phyloP scores from a whole-genome alignment of 2,888 invertebrate species.

The Chrysolina oricalcia region DNA sequence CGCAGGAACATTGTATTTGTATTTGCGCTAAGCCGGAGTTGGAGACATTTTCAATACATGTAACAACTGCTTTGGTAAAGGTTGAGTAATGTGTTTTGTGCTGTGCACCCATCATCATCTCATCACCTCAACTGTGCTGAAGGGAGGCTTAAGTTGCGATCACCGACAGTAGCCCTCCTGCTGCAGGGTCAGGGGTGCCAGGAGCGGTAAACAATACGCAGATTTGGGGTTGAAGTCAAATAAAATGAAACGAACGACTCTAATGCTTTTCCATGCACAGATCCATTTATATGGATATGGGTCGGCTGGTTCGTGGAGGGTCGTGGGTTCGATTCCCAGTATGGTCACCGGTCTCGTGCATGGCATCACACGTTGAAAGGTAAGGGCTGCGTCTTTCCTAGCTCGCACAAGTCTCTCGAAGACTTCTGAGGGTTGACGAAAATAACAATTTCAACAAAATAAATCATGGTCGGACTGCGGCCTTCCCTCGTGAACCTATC shows the following conservation, averaged over 20 bases:
- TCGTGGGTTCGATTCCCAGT: too few relatives aligned
- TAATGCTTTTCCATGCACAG: neutral
- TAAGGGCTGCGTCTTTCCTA: too few relatives aligned
- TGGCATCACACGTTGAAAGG: too few relatives aligned
- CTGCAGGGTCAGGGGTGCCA: neutral
- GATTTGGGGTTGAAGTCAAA: neutral
- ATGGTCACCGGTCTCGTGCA: too few relatives aligned
- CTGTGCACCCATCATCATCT: conserved; percentile 35
- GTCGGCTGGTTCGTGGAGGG: too few relatives aligned
- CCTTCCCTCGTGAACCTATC: too few relatives aligned
- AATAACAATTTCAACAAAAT: too few relatives aligned
- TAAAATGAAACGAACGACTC: neutral
- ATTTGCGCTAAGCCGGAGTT: conserved; percentile 49
- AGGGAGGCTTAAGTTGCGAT: conserved; percentile 18
- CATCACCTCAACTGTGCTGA: conserved; percentile 23
- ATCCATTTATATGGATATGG: too few relatives aligned
- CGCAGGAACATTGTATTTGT: conserved; percentile 56
- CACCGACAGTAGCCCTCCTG: neutral
- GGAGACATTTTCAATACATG: conserved; percentile 53
- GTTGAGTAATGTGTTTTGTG: conserved; percentile 29
- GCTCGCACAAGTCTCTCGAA: too few relatives aligned
- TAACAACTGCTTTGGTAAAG: conserved; percentile 36
- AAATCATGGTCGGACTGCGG: too few relatives aligned
- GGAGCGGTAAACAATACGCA: neutral
- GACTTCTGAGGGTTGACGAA: too few relatives aligned